Evolutionary conservation across 1,140 invertebrate genomes (phyloP).

Genomic region (Leptinotarsa defecta): DNA sequence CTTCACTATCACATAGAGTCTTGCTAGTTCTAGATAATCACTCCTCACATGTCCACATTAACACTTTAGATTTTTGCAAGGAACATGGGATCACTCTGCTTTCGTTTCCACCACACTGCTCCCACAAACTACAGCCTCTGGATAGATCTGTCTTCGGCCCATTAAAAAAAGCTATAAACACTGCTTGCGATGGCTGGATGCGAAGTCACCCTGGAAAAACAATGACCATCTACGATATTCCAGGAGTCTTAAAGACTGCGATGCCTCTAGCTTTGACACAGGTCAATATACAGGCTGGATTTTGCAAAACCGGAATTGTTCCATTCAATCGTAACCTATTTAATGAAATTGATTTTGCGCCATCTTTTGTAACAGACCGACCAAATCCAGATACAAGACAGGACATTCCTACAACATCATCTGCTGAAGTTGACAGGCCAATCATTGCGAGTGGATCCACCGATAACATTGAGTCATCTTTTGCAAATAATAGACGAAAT

Average conservation of each 20-base stretch:
- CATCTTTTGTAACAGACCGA: not conserved
- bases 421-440: no score
- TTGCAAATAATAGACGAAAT: not conserved
- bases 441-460: no score
- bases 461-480: not conserved
- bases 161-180: slow-evolving; percentile 53
- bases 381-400: not conserved
- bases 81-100: slow-evolving; percentile 51
- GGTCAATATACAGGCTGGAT: slow-evolving; percentile 21
- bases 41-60: slow-evolving; percentile 35
- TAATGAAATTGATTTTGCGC: not conserved
- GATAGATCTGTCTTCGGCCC: slow-evolving; percentile 49
- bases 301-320: not conserved
- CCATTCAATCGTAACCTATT: not conserved
- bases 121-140: slow-evolving; percentile 34
- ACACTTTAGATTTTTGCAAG: slow-evolving; percentile 39
- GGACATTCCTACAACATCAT: not conserved
- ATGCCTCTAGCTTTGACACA: slow-evolving; percentile 39
- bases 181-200: slow-evolving; percentile 56
- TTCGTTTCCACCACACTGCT: slow-evolving; percentile 50
- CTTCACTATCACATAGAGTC: not conserved
- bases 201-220: slow-evolving; percentile 56
- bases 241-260: slow-evolving; percentile 52
- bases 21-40: slow-evolving; percentile 38
- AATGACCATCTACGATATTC: slow-evolving; percentile 60